Percentiles rank a stretch among this genome's conserved stretches.
Evolutionary conservation across 2,888 invertebrate genomes (phyloP).

Genomic region (Hirtodrosophila trivittata): DNA sequence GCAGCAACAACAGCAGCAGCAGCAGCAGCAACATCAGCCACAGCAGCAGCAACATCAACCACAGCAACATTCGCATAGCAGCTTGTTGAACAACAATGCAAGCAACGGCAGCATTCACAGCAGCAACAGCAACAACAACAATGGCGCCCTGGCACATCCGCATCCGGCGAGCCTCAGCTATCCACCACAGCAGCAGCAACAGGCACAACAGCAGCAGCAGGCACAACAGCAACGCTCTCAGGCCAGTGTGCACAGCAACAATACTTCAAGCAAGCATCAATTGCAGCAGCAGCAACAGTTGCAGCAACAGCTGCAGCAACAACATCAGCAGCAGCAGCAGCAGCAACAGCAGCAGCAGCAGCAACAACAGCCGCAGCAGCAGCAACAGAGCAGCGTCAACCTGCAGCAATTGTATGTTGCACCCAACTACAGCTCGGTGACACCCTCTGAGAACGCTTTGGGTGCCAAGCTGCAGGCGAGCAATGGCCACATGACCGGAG

Average conservation of each 20-base stretch:
- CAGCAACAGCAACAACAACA: slow-evolving; percentile 50
- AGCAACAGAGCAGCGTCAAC: slow-evolving; percentile 49
- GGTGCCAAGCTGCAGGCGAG: slow-evolving; percentile 53
- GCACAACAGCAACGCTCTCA: slow-evolving; percentile 36
- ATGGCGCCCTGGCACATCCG: slow-evolving; percentile 47
- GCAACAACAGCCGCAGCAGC: slow-evolving; percentile 52
- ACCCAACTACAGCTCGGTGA: slow-evolving; percentile 67
- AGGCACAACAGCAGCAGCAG: slow-evolving; percentile 19
- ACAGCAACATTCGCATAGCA: slow-evolving; percentile 54
- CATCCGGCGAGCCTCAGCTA: slow-evolving; percentile 51
- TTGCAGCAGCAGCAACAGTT: slow-evolving; percentile 46
- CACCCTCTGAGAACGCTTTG: slow-evolving; percentile 67
- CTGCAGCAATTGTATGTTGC: slow-evolving; percentile 75
- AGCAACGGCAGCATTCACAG: slow-evolving; percentile 56
- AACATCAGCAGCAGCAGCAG: slow-evolving; percentile 54
- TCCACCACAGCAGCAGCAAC: slow-evolving; percentile 30
- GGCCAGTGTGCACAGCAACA: slow-evolving; percentile 56
- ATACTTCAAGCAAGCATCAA: slow-evolving; percentile 23
- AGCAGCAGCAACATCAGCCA: slow-evolving; percentile 35
- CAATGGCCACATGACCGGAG: slow-evolving; percentile 57
- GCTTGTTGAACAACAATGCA: slow-evolving; percentile 47
- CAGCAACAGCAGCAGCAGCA: slow-evolving; percentile 45
- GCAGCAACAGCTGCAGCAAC: slow-evolving; percentile 30
- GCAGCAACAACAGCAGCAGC: slow-evolving; percentile 38
- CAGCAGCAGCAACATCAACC: slow-evolving; percentile 41